These are phyloP conservation scores for Ophiothrix spiculata DNA, from an alignment of 35 echinoderm and acorn worm species.

Conservation along the genomic window DNA sequence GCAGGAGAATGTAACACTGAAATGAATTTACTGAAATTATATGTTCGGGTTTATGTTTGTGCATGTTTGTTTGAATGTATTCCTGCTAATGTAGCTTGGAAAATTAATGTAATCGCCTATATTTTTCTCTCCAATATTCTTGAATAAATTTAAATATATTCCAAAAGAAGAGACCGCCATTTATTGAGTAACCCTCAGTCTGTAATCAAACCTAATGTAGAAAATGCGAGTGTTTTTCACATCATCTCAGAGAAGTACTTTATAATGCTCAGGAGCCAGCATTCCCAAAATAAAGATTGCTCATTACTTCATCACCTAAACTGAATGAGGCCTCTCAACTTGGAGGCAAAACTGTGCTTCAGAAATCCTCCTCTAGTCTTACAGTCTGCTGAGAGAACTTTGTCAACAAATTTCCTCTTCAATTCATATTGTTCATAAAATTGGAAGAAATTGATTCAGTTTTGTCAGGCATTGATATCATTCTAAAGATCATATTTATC, in stretches of 20 bases:
- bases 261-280: not conserved
- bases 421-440: not conserved
- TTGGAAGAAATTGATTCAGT: slow-evolving; percentile 7
- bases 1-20: too few species aligned
- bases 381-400: not conserved
- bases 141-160: too few species aligned
- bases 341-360: not conserved
- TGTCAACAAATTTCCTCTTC: not conserved
- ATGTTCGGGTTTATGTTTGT: too few species aligned
- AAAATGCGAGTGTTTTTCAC: not conserved
- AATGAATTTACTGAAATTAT: too few species aligned
- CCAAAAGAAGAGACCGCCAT: not conserved
- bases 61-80: too few species aligned
- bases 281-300: not conserved
- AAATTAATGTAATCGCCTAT: too few species aligned
- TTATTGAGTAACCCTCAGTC: not conserved
- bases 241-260: not conserved
- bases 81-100: too few species aligned
- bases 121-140: too few species aligned
- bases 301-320: not conserved
- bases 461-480: not conserved
- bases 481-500: not conserved
- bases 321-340: not conserved
- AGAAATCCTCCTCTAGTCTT: too few species aligned
- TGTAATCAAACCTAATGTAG: not conserved